A percentile compares a stretch with the other conserved stretches of the same genome.
phyloP scores from a whole-genome alignment of 2,888 invertebrate genomes.

The Drosophila conformis region DNA sequence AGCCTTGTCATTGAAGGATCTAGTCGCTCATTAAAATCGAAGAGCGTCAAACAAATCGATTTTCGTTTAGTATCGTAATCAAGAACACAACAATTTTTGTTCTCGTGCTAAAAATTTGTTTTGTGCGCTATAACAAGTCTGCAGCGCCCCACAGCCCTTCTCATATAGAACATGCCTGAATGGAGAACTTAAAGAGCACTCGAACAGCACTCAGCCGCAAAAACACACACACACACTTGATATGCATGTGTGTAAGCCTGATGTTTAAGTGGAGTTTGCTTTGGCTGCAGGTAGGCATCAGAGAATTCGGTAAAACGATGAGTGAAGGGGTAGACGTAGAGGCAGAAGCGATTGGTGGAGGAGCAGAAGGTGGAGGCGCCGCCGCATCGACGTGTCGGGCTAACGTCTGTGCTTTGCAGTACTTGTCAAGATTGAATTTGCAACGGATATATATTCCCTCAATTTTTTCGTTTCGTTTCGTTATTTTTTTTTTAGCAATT shows the following conservation, averaged over 20 bases:
- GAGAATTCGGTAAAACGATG: slow-evolving; percentile 52
- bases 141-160: slow-evolving; percentile 1
- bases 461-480: slow-evolving; percentile 16
- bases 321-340: slow-evolving; percentile 25
- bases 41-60: slow-evolving; percentile 72
- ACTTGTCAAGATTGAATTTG: slow-evolving; percentile 81
- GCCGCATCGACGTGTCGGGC: slow-evolving; percentile 47
- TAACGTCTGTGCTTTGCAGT: slow-evolving; percentile 72
- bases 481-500: slow-evolving; percentile 9
- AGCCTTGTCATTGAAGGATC: slow-evolving; percentile 50
- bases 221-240: slow-evolving; percentile 47
- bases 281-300: slow-evolving; percentile 54
- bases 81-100: slow-evolving; percentile 71
- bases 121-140: slow-evolving; percentile 76
- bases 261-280: slow-evolving; percentile 73
- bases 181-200: slow-evolving; percentile 80
- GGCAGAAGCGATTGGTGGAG: neutral
- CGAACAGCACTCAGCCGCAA: slow-evolving; percentile 77
- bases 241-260: slow-evolving; percentile 56
- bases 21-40: slow-evolving; percentile 67
- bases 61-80: slow-evolving; percentile 80
- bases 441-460: slow-evolving; percentile 51
- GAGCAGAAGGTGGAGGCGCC: slow-evolving; percentile 5
- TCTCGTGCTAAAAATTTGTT: slow-evolving; percentile 78
- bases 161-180: slow-evolving; percentile 55